Percentiles rank a stretch among this genome's conserved stretches.
Conservation (phyloP, 2,888 invertebrate genomes). For the Trichogramma dendrolimi region DNA sequence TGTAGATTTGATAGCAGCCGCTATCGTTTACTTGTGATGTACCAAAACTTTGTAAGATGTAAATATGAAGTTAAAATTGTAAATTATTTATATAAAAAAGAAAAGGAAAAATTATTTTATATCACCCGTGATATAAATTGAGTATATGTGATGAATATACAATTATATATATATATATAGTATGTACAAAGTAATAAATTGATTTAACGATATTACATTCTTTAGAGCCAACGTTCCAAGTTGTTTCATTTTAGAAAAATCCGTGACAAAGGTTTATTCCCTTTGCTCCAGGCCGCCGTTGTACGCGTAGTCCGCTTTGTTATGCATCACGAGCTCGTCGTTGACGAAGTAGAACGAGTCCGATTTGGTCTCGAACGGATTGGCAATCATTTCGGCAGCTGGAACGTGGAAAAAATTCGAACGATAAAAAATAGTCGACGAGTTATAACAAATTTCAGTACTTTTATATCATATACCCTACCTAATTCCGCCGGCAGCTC, state of each 20-base stretch:
- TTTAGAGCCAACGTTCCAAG: conserved; percentile 12
- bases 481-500: conserved; percentile 78
- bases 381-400: conserved; percentile 95
- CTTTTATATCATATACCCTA: conserved; percentile 52
- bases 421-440: not conserved
- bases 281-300: conserved; percentile 74
- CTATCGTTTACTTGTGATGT: too few species aligned
- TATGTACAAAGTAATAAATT: conserved; percentile 29
- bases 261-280: conserved; percentile 23
- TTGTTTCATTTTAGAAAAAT: conserved; percentile 12
- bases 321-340: conserved; percentile 95
- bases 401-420: conserved; percentile 47
- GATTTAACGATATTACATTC: conserved; percentile 11
- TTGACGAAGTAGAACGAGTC: conserved; percentile 99
- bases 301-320: conserved; percentile 98
- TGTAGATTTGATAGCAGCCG: too few species aligned
- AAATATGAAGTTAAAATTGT: conserved; percentile 17
- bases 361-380: conserved; percentile 94
- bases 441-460: not conserved
- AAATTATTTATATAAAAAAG: conserved; percentile 23
- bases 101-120: conserved; percentile 6
- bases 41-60: conserved; percentile 3
- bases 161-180: conserved; percentile 27
- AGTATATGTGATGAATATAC: conserved; percentile 21
- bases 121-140: conserved; percentile 21